Conservation (phyloP, 2,888 invertebrate species). For the Plebejus melissa region DNA sequence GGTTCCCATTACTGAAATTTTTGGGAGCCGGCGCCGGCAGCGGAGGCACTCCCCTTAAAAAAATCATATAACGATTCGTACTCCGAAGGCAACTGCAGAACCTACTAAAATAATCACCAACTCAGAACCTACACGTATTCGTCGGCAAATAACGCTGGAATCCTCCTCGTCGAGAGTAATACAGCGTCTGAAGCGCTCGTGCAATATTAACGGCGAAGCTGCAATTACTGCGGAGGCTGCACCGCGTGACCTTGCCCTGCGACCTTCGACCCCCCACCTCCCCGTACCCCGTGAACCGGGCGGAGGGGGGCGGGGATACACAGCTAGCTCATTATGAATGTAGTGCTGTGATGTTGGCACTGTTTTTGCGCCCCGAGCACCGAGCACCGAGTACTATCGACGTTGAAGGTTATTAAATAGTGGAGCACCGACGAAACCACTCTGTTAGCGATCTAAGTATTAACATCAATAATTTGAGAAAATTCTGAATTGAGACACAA, state of each 20-base stretch:
- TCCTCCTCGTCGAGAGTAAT: neutral
- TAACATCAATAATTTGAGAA: neutral
- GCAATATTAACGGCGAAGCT: neutral
- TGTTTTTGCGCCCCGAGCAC: neutral
- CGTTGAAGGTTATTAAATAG: neutral
- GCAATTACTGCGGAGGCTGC: neutral
- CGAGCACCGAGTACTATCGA: neutral
- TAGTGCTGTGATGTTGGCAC: neutral
- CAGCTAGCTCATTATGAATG: constrained; percentile 1
- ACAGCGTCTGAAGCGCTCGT: neutral
- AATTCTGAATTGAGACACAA: neutral
- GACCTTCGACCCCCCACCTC: constrained; percentile 7
- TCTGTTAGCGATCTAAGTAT: neutral
- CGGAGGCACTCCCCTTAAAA: too few relatives aligned
- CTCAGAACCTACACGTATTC: neutral
- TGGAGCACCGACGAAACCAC: neutral
- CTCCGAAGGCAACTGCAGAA: neutral
- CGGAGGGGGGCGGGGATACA: constrained; percentile 39
- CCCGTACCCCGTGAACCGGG: constrained; percentile 68
- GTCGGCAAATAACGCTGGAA: neutral
- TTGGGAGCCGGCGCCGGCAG: too few relatives aligned
- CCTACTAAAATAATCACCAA: neutral
- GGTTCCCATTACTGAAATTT: neutral
- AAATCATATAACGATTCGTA: neutral
- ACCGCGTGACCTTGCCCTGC: constrained; percentile 22